phyloP scores from a whole-genome alignment of 2,113 vertebrate genomes.

The Neogale vison region DNA sequence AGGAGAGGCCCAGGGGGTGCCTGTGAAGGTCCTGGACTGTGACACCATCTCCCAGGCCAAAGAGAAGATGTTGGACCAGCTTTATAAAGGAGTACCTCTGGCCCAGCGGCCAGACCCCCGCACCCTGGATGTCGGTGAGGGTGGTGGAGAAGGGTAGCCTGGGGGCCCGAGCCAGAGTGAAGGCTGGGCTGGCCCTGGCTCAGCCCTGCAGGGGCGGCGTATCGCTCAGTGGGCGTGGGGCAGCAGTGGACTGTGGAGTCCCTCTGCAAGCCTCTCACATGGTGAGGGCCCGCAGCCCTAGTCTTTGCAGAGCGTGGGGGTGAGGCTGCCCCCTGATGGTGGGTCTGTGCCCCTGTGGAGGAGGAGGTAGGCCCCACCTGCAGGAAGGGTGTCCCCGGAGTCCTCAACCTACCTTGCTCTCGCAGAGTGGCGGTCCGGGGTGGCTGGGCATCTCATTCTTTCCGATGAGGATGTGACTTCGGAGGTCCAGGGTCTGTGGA shows the following conservation, averaged over 20 bases:
- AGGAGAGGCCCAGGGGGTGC: constrained; percentile 89
- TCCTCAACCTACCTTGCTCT: neutral
- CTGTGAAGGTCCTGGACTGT: constrained; percentile 95
- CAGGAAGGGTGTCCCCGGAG: neutral
- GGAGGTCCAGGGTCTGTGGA: constrained; percentile 96
- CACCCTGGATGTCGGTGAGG: constrained; percentile 95
- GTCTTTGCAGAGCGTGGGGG: neutral
- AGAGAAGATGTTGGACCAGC: constrained; percentile 97
- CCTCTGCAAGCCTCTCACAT: neutral
- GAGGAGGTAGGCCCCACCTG: neutral
- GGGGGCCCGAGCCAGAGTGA: neutral
- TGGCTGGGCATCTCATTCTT: constrained; percentile 96
- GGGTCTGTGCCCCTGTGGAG: neutral
- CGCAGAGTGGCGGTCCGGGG: constrained; percentile 96
- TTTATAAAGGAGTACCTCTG: constrained; percentile 94
- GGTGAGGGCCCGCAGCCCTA: neutral
- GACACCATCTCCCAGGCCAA: constrained; percentile 98
- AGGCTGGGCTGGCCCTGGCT: neutral
- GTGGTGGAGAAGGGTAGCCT: neutral
- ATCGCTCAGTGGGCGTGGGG: neutral
- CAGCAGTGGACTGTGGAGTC: neutral
- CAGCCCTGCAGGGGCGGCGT: neutral
- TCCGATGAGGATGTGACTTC: constrained; percentile 98
- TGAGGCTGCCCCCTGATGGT: neutral
- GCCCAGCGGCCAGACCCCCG: constrained; percentile 93